Percentiles rank a stretch among this genome's conserved stretches.
Conservation (phyloP, 2,797 vertebrate species). For the Aeoliscus strigatus region DNA sequence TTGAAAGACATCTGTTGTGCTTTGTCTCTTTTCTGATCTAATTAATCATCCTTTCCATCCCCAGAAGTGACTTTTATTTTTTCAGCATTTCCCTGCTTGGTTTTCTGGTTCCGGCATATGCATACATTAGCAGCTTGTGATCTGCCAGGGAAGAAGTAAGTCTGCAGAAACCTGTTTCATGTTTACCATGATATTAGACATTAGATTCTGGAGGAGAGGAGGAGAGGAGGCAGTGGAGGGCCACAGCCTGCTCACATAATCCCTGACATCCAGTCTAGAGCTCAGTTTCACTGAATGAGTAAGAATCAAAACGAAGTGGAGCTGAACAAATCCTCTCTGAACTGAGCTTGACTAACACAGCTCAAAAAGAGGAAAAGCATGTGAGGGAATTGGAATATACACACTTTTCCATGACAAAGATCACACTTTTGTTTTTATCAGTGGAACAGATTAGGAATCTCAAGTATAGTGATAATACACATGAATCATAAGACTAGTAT, state of each 20-base stretch:
- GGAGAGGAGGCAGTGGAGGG: conserved; percentile 11
- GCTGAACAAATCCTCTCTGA: conserved; percentile 48
- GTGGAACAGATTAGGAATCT: too few relatives aligned
- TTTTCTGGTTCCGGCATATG: too few relatives aligned
- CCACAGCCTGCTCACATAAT: conserved; percentile 30
- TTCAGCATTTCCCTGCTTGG: neutral
- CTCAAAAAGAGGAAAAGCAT: conserved; percentile 16
- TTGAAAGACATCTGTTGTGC: conserved; percentile 23
- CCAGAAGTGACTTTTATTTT: conserved; percentile 4
- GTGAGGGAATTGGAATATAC: neutral
- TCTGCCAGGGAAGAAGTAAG: too few relatives aligned
- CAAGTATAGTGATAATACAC: too few relatives aligned
- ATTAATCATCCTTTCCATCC: neutral
- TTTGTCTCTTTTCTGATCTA: conserved; percentile 1
- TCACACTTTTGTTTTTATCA: too few relatives aligned
- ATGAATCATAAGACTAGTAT: too few relatives aligned
- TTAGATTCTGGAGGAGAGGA: conserved; percentile 19
- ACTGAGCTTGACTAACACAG: conserved; percentile 22
- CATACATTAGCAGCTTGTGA: too few relatives aligned
- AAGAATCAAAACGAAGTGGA: conserved; percentile 40
- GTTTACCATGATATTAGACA: conserved; percentile 24
- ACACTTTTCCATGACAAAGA: too few relatives aligned
- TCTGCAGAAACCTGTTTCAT: too few relatives aligned
- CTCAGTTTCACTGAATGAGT: conserved; percentile 28
- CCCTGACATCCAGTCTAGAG: conserved; percentile 25